Percentiles rank a stretch among this genome's conserved stretches.
Evolutionary conservation across 1,140 invertebrate genomes (phyloP).

Genomic region (Orchesella cincta): DNA sequence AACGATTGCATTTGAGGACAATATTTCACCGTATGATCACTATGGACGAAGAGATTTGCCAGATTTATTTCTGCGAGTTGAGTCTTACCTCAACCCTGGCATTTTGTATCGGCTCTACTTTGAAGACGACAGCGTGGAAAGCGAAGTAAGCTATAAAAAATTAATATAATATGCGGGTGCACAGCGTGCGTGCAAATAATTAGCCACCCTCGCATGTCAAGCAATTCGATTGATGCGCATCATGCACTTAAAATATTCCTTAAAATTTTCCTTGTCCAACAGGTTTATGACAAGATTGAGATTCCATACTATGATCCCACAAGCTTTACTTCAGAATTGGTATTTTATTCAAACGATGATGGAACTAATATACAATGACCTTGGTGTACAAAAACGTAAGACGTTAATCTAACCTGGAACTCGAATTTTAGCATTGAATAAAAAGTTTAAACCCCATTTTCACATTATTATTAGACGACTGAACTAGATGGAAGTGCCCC

Average conservation of each 20-base stretch:
- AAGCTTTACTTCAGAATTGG: neutral
- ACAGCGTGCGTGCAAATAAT: no score
- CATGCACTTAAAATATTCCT: neutral
- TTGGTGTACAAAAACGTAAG: conserved; percentile 18
- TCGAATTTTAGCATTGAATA: neutral
- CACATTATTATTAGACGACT: neutral
- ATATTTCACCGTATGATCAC: neutral
- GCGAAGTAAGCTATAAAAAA: neutral
- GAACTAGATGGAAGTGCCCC: conserved; percentile 68
- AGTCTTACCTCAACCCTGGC: conserved; percentile 15
- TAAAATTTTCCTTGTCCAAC: neutral
- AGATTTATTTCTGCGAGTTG: neutral
- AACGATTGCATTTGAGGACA: neutral
- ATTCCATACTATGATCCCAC: neutral
- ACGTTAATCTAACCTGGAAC: no score
- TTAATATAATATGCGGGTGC: no score
- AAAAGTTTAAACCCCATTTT: neutral
- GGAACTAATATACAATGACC: conserved; percentile 22
- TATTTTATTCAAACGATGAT: conserved; percentile 25
- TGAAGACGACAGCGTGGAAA: neutral
- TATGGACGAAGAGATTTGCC: neutral
- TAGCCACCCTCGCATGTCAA: no score
- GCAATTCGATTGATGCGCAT: no score
- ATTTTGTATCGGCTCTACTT: neutral
- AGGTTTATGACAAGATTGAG: conserved; percentile 17